These are phyloP conservation scores for Podiceps cristatus DNA, from an alignment of 2,113 vertebrate genomes.

Conservation along the genomic window DNA sequence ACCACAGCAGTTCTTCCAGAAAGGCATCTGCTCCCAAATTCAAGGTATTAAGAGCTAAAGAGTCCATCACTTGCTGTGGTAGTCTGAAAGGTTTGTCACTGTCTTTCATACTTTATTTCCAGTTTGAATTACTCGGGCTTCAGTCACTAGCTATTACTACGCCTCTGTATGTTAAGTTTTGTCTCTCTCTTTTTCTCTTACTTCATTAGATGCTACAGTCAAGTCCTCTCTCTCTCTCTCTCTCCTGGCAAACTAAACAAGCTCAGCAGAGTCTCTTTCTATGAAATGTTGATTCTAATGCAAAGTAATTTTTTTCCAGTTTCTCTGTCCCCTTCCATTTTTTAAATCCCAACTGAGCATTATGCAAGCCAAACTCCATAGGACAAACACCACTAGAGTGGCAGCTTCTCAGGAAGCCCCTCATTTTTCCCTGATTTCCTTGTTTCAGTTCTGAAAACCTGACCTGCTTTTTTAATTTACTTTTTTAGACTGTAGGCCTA, in stretches of 20 bases:
- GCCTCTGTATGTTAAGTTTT: not conserved
- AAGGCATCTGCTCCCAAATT: not conserved
- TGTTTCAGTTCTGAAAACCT: not conserved
- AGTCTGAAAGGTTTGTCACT: not conserved
- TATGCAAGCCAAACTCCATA: not conserved
- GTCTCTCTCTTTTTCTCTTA: not conserved
- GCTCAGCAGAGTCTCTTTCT: not conserved
- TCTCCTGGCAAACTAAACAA: not conserved
- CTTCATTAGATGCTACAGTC: not conserved
- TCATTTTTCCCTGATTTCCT: not conserved
- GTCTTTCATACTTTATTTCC: not conserved
- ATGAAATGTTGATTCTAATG: not conserved
- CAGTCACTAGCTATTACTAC: not conserved
- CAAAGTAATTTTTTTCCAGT: not conserved
- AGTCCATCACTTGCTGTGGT: not conserved
- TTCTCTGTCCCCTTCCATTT: not conserved
- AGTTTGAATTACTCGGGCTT: not conserved
- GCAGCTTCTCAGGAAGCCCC: not conserved
- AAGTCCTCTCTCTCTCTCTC: not conserved
- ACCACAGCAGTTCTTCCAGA: not conserved
- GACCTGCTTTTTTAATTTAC: not conserved
- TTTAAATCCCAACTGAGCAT: not conserved
- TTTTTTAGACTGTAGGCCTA: not conserved
- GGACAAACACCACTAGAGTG: not conserved
- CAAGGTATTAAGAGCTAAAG: not conserved